These are phyloP conservation scores for Palaemon carinicauda DNA, from an alignment of 1,140 invertebrate species.

Conservation along the genomic window DNA sequence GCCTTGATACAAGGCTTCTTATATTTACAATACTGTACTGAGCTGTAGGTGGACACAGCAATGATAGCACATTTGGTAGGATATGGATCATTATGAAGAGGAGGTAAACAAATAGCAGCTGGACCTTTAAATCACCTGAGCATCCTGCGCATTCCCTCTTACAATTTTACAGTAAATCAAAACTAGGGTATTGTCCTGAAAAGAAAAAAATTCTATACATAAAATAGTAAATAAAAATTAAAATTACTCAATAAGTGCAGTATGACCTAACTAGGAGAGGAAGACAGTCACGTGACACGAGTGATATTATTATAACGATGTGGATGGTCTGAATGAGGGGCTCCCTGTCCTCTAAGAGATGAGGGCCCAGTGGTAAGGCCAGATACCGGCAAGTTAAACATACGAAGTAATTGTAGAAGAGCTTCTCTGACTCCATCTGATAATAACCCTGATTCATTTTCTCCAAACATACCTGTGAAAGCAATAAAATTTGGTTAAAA, in stretches of 20 bases:
- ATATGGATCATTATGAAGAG: neutral
- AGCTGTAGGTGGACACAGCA: too few relatives aligned
- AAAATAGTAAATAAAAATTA: neutral
- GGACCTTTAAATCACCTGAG: slow-evolving; percentile 33
- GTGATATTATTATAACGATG: slow-evolving; percentile 45
- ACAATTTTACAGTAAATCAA: neutral
- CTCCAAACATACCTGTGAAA: slow-evolving; percentile 41
- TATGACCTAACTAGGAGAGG: slow-evolving; percentile 28
- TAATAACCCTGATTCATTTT: slow-evolving; percentile 27
- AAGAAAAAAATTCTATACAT: neutral
- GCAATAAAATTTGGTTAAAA: too few relatives aligned
- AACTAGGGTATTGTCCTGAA: slow-evolving; percentile 3
- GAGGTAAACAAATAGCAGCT: slow-evolving; percentile 27
- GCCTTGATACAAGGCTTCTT: too few relatives aligned
- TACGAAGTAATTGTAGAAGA: slow-evolving; percentile 24
- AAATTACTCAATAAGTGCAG: neutral
- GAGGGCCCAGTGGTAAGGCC: slow-evolving; percentile 28
- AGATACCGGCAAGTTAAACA: slow-evolving; percentile 38
- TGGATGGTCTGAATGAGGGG: slow-evolving; percentile 11
- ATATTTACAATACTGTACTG: too few relatives aligned
- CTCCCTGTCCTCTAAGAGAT: slow-evolving; percentile 2
- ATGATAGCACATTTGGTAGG: too few relatives aligned
- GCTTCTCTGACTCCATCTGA: slow-evolving; percentile 45
- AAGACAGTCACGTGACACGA: slow-evolving; percentile 45
- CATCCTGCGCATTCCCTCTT: slow-evolving; percentile 16